Conservation (phyloP, 2,888 invertebrate species). For the Drosophila mulleri region DNA sequence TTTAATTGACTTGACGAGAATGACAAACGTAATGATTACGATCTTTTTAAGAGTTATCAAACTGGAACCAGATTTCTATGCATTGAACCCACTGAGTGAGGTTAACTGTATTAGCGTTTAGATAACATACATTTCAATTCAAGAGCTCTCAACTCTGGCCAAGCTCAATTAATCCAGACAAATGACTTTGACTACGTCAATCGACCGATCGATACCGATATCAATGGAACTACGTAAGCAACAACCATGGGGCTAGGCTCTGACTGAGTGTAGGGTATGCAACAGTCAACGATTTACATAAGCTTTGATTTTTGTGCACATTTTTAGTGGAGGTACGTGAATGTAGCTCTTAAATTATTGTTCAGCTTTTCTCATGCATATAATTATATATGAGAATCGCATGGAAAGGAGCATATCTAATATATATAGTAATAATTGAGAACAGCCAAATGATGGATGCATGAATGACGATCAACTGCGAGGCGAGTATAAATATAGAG, state of each 20-base stretch:
- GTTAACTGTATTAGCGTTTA: conserved; percentile 62
- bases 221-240: conserved; percentile 47
- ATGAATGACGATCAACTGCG: conserved; percentile 27
- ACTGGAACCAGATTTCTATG: conserved; percentile 60
- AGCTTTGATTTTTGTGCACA: conserved; percentile 1
- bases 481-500: conserved; percentile 27
- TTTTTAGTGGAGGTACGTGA: conserved; percentile 10
- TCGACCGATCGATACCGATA: conserved; percentile 36
- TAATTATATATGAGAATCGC: conserved; percentile 57
- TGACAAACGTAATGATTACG: conserved; percentile 23
- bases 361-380: conserved; percentile 58
- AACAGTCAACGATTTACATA: conserved; percentile 22
- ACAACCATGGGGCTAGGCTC: conserved; percentile 21
- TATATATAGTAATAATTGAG: conserved; percentile 12
- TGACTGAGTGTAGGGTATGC: conserved; percentile 33
- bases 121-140: conserved; percentile 32
- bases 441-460: not conserved
- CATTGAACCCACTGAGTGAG: conserved; percentile 62
- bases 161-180: conserved; percentile 45
- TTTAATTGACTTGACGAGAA: conserved; percentile 34
- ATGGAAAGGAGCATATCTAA: conserved; percentile 24
- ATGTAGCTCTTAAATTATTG: conserved; percentile 28
- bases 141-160: conserved; percentile 61
- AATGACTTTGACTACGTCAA: conserved; percentile 59
- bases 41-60: conserved; percentile 20